phyloP scores from a whole-genome alignment of 2,797 vertebrate species.

The Erithacus rubecula region DNA sequence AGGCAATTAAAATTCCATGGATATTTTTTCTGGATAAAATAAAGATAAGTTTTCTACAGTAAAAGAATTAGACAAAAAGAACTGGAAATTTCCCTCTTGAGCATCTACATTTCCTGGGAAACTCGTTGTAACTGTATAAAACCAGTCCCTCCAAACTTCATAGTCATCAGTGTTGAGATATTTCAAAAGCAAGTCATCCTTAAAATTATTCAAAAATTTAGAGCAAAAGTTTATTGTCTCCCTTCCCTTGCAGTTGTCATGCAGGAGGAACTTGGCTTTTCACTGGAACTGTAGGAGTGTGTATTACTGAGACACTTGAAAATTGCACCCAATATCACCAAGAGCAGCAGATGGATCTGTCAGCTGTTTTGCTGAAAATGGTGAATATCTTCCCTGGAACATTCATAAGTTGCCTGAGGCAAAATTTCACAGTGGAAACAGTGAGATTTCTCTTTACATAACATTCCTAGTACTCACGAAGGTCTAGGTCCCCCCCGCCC shows the following conservation, averaged over 20 bases:
- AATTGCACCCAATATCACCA: slow-evolving; percentile 52
- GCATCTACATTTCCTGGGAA: not conserved
- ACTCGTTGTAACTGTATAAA: not conserved
- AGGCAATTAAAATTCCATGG: not conserved
- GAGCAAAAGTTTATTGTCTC: not conserved
- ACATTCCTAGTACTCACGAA: slow-evolving; percentile 38
- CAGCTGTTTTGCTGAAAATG: slow-evolving; percentile 64
- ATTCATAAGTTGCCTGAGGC: slow-evolving; percentile 60
- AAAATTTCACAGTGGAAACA: slow-evolving; percentile 68
- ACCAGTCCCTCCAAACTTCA: not conserved
- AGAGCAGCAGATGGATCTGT: slow-evolving; percentile 63
- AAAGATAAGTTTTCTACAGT: not conserved
- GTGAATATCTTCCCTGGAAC: slow-evolving; percentile 66
- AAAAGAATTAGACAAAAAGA: not conserved
- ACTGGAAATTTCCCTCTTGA: not conserved
- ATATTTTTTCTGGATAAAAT: not conserved
- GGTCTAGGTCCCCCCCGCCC: not conserved
- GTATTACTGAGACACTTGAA: slow-evolving; percentile 2
- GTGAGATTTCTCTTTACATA: slow-evolving; percentile 63
- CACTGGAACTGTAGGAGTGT: not conserved
- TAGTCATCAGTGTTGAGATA: accelerated
- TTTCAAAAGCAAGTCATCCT: not conserved
- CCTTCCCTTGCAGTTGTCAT: not conserved
- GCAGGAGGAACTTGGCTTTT: not conserved
- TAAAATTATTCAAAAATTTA: not conserved